Base-by-base conservation (phyloP, 2,797 vertebrate genomes). In the Acipenser transmontanus region DNA sequence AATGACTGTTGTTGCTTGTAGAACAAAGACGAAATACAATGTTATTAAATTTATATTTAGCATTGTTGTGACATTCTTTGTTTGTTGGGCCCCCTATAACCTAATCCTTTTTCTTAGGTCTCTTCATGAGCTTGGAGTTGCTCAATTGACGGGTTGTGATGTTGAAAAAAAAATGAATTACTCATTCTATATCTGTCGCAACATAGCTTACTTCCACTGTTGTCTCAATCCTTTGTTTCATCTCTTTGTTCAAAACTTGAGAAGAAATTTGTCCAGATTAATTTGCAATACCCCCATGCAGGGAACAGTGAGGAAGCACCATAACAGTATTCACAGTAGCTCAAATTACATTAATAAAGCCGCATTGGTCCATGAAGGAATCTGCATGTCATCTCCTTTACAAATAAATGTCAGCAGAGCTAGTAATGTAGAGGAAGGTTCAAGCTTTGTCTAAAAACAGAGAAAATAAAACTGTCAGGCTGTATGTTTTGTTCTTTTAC, bases 51-150 rank as follows among this genome's bases (percentile, higher is more conserved):
- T 77, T 14, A 82, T 81, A 47, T 73, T 77, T 9, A 50, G 59
- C 48, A 77, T 76, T 13, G 66, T 70, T 3, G 47, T 70, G 0
- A 68, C 71, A 47, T 81, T 78, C 57, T 78, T 83, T 49, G n/a
- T 79, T 61, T 81, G 78, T 70, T 83, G 76, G 81, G 59, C 77
- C 0, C 81, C 78, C 0, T 80, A 74, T 66, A 82, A 82, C 61
- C 52, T 82, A n/a, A 47, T 74, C n/a, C 67, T 83, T 61, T 63
- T 82, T 62, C 34, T 77, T 8, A 0, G 11, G 0, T 64, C 70
- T 6, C 56, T 81, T 12, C 7, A 5, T 2, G 6, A 62, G 14
- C 54, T 69, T 2, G 14, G 51, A 1, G 0, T 69, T 0, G 6
- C 34, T 6, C 7, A 0, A 1, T 63, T 71, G n/a, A 1, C 0